phyloP scores from a whole-genome alignment of 2,113 vertebrate species.

The Mirounga angustirostris region DNA sequence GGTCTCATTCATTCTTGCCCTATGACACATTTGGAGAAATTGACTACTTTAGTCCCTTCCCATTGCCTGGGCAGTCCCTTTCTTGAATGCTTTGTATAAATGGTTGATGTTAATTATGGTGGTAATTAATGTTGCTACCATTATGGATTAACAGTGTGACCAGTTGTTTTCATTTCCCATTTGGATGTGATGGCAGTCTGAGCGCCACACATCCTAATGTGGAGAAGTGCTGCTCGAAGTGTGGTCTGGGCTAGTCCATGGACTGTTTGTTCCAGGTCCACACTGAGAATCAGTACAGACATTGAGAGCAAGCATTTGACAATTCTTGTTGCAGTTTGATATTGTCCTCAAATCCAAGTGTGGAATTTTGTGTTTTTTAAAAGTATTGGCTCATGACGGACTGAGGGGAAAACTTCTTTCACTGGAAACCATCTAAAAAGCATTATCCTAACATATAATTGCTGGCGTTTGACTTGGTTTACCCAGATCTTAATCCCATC shows the following conservation, averaged over 20 bases:
- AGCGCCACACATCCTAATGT: background rate
- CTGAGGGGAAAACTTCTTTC: background rate
- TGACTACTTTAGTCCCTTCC: background rate
- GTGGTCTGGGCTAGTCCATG: background rate
- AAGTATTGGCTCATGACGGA: background rate
- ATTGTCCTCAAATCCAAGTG: background rate
- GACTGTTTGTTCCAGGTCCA: background rate
- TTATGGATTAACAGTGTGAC: background rate
- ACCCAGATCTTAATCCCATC: background rate
- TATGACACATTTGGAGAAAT: background rate
- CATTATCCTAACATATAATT: background rate
- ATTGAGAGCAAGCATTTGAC: background rate
- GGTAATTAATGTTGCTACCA: background rate
- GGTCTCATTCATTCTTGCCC: background rate
- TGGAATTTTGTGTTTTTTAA: background rate
- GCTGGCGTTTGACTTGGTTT: background rate
- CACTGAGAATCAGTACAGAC: background rate
- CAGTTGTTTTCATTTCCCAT: background rate
- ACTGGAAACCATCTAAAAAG: conserved; percentile 10
- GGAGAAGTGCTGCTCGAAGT: background rate
- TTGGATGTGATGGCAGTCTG: background rate
- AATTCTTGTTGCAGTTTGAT: background rate
- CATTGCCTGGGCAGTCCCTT: background rate
- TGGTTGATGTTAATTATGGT: background rate
- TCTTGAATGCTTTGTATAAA: background rate